Base-by-base conservation (phyloP, 2,113 vertebrate genomes). In the Gallinago paraguaiae region DNA sequence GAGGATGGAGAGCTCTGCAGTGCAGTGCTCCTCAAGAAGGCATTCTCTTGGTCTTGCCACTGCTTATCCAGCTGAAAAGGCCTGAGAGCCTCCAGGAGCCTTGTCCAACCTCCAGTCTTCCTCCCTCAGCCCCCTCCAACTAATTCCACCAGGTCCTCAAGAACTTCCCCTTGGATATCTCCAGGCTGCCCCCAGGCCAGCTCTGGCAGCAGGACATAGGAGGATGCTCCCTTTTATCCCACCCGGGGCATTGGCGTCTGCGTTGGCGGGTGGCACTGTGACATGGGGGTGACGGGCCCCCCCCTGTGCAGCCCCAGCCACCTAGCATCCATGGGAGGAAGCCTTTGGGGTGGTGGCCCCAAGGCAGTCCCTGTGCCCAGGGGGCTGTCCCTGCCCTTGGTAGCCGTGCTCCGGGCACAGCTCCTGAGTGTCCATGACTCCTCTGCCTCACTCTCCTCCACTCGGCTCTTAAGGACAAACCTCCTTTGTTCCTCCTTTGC, bases 121-220 rank as follows among this genome's bases (percentile, higher is more conserved):
- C 57, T 59, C 13, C 57, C 33, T 59, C 22, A 59, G 57, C 13
- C 22, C 9, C 57, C 33, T 24, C 59, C 35, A 61, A 37, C 6
- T 27, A 61, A 61, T 37, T 61, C 35, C 35, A 39, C 9, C 4
- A 10, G 22, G 13, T 80, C 18, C 18, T 69, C 50, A 45, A 71
- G 22, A n/a, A 19, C 17, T 35, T 74, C 22, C 19, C 78, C 24
- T 51, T 7, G 3, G 6, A 28, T 45, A 13, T 56, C 35, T 82
- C 41, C 0, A 0, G 33, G 51, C 43, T 85, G 33, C 17, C 24
- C 13, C 24, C 11, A 10, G 20, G 19, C 45, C n/a, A 50, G 4
- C 19, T 77, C 24, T 74, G 54, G 39, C 45, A 69, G 33, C 2
- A 5, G 13, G 30, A 53, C 7, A 24, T 2, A 3, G 13, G 28